phyloP scores from a whole-genome alignment of 2,797 vertebrate genomes.

The Pelochelys cantorii region DNA sequence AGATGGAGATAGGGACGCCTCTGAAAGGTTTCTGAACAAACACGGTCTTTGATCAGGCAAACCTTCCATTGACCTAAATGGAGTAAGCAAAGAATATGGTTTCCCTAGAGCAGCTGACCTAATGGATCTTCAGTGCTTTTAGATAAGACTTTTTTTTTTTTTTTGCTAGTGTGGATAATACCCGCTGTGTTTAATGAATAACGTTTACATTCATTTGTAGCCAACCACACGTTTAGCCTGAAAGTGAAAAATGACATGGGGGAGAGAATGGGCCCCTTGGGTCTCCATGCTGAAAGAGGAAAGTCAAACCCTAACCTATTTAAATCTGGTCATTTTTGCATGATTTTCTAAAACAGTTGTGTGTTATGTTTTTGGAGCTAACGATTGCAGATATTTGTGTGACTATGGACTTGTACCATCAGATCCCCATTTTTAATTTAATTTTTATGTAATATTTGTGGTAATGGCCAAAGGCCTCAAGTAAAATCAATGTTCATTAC shows the following conservation, averaged over 20 bases:
- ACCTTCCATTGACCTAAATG: rapidly evolving
- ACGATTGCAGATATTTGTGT: background rate
- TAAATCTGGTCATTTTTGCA: too few relatives aligned
- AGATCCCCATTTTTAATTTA: background rate
- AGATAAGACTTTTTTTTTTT: rapidly evolving
- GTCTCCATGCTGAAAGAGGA: background rate
- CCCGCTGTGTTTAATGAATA: rapidly evolving
- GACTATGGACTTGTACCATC: rapidly evolving
- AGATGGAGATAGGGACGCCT: background rate
- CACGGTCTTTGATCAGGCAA: rapidly evolving
- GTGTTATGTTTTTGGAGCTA: rapidly evolving
- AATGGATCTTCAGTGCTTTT: rapidly evolving
- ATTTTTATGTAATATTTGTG: background rate
- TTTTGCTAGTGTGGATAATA: rapidly evolving
- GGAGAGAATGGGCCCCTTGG: rapidly evolving
- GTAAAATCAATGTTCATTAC: background rate
- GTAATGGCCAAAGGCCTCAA: rapidly evolving
- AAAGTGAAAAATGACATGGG: background rate
- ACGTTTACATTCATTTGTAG: background rate
- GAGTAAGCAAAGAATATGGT: rapidly evolving
- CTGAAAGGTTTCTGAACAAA: background rate
- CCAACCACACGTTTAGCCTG: rapidly evolving
- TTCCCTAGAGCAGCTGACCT: rapidly evolving
- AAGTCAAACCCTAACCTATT: rapidly evolving
- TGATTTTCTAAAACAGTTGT: rapidly evolving